These are phyloP conservation scores for Ginglymostoma cirratum DNA, from an alignment of 2,113 vertebrate genomes.

Conservation along the genomic window DNA sequence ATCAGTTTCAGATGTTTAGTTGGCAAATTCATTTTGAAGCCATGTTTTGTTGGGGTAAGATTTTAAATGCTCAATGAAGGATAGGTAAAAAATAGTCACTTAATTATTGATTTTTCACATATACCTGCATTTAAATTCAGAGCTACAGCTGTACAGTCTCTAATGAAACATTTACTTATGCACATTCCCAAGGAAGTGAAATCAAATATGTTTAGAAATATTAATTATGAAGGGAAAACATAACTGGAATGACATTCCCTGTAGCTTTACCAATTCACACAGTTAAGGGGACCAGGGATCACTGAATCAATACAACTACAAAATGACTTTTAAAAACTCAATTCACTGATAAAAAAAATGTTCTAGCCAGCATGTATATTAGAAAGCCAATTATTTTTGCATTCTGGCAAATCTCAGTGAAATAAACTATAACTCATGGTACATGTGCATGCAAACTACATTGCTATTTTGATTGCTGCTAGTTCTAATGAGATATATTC, in stretches of 20 bases:
- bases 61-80: background rate
- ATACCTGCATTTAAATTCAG: background rate
- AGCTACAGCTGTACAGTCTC: background rate
- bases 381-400: background rate
- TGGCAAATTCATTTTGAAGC: background rate
- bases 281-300: background rate
- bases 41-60: background rate
- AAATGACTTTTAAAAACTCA: background rate
- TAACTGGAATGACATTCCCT: background rate
- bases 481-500: background rate
- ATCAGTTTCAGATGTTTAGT: background rate
- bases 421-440: background rate
- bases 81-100: background rate
- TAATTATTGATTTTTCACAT: background rate
- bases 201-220: background rate
- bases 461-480: background rate
- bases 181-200: background rate
- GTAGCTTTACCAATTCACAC: background rate
- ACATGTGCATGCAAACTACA: background rate
- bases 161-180: background rate
- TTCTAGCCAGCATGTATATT: background rate
- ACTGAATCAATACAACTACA: background rate
- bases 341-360: background rate
- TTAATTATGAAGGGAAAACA: background rate
- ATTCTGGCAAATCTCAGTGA: background rate